Base-by-base conservation (phyloP, 2,113 vertebrate species). In the Noturus placidus region DNA sequence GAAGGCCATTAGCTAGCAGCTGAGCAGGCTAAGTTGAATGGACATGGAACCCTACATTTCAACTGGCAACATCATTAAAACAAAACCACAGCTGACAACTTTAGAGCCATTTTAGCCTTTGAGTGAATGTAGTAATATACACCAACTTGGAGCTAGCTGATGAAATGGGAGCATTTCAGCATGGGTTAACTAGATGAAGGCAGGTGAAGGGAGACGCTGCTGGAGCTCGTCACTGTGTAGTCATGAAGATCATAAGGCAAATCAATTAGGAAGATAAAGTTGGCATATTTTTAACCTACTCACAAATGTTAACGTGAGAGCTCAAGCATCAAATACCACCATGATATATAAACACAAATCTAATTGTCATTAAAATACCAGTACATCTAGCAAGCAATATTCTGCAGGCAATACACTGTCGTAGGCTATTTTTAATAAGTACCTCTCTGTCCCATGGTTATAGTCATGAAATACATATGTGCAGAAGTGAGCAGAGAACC, bases 1-100 rank as follows among this genome's bases (percentile, higher is more conserved):
- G 78, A 83, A 25, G 87, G 89, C 91, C 92, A 93, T 94, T 93
- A 93, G 92, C 5, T 69, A 46, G 50, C 89, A 87, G 86, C 79
- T 22, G 38, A 88, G 63, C 59, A 42, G 33, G 52, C 61, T 59
- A 54, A 33, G 83, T 63, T 83, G 20, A 80, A 90, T 59, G 69
- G 88, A 79, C 35, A 52, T n/a, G 74, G 89, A 87, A 89, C 79
- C 79, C 80, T 70, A 91, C 46, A 72, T 74, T 52, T 70, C 22
- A 65, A 15, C 87, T 74, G 82, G 2, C 77, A 35, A 42, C 30
- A 30, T 85, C 86, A 88, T 91, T 83, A 87, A 89, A 84, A 88
- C 65, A 83, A 85, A 86, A 88, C 56, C 38, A 88, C 85, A 85
- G 7, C 54, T 76, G 82, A 87, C 56, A 81, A 83, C 59, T 57